phyloP scores from a whole-genome alignment of 1,140 invertebrate genomes.

The Nasonia longicornis region DNA sequence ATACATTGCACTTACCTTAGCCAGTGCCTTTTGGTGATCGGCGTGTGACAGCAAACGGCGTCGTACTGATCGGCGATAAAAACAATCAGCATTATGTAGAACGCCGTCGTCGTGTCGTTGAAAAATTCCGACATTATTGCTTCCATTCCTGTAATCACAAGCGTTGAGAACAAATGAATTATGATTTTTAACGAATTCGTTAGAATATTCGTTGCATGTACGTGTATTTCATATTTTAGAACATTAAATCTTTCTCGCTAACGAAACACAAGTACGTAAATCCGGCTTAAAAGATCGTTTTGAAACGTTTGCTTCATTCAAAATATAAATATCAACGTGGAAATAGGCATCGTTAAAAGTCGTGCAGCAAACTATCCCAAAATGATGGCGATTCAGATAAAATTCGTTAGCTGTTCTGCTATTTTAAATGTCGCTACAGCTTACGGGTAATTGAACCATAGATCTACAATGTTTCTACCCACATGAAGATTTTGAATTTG shows the following conservation, averaged over 20 bases:
- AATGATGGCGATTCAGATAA: conserved; percentile 22
- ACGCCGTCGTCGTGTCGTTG: conserved; percentile 98
- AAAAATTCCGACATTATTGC: conserved; percentile 99
- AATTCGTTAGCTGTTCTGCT: conserved; percentile 49
- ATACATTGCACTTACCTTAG: conserved; percentile 78
- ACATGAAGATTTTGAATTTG: not conserved
- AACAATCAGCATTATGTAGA: conserved; percentile 98
- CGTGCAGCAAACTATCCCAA: not conserved
- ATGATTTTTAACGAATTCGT: not conserved
- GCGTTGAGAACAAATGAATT: conserved; percentile 2
- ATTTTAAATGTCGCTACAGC: conserved; percentile 52
- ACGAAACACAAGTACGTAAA: not conserved
- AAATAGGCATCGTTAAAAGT: conserved; percentile 8
- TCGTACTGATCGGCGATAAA: conserved; percentile 99
- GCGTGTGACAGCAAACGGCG: conserved; percentile 96
- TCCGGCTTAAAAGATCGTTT: not conserved
- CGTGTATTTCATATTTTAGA: no score
- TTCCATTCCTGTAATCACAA: conserved; percentile 91
- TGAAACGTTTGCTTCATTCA: not conserved
- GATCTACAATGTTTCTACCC: not conserved
- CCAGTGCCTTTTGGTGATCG: conserved; percentile 96
- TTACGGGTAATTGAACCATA: conserved; percentile 55
- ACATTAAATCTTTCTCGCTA: not conserved
- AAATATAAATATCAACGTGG: conserved; percentile 10
- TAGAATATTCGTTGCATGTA: no score